Evolutionary conservation across 2,113 vertebrate genomes (phyloP).

Genomic region (Cyanoramphus novaezelandiae): DNA sequence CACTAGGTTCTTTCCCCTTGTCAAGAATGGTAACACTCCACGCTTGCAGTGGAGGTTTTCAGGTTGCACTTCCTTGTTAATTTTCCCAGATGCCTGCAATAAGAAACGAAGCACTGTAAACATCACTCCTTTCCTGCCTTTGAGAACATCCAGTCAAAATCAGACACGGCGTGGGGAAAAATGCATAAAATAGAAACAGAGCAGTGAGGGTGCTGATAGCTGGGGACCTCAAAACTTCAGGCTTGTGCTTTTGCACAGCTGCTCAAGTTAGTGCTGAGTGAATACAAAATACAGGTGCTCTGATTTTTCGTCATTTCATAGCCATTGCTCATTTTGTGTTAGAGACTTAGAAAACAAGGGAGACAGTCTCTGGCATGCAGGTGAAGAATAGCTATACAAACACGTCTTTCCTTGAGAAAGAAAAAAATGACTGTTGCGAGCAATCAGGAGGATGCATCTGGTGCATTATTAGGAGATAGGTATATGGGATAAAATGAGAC

Average conservation of each 20-base stretch:
- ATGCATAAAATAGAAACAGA: neutral
- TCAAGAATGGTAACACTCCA: neutral
- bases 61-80: neutral
- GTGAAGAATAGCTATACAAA: neutral
- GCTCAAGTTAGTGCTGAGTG: neutral
- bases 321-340: neutral
- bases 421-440: neutral
- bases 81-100: neutral
- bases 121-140: neutral
- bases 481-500: neutral
- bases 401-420: neutral
- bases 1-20: neutral
- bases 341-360: neutral
- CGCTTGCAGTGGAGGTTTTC: neutral
- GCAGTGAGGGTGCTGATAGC: neutral
- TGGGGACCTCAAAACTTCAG: neutral
- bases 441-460: neutral
- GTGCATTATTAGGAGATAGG: neutral
- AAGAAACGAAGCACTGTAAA: neutral
- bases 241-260: neutral
- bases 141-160: neutral
- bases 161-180: neutral
- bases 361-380: neutral
- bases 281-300: neutral
- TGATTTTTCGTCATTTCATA: neutral